These are phyloP conservation scores for Pheosia gnoma DNA, from an alignment of 2,888 invertebrate genomes.

Conservation along the genomic window DNA sequence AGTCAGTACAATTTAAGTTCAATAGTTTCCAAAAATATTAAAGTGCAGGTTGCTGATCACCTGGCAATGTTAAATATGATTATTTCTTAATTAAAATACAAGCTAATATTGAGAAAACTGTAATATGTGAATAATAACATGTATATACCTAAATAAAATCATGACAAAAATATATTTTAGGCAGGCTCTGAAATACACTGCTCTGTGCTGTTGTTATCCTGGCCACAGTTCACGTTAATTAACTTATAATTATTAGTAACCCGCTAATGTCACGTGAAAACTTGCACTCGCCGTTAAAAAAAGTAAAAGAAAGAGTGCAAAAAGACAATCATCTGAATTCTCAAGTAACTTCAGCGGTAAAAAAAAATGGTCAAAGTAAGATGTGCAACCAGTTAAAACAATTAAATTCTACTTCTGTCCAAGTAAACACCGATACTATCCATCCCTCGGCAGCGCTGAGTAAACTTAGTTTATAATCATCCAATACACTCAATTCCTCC, in stretches of 20 bases:
- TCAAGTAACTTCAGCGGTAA: constrained; percentile 72
- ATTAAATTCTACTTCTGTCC: constrained; percentile 61
- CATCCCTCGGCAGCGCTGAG: constrained; percentile 46
- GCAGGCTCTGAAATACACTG: constrained; percentile 82
- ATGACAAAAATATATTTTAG: constrained; percentile 85
- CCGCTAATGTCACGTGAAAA: constrained; percentile 74
- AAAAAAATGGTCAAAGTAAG: constrained; percentile 79
- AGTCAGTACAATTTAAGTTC: constrained; percentile 86
- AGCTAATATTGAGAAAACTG: constrained; percentile 85
- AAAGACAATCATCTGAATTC: constrained; percentile 63
- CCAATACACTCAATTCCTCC: constrained; percentile 66
- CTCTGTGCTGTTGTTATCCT: constrained; percentile 81
- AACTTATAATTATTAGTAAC: constrained; percentile 76
- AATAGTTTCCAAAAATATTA: constrained; percentile 86
- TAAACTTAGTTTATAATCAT: constrained; percentile 45
- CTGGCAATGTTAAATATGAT: constrained; percentile 85
- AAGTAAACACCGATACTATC: constrained; percentile 45
- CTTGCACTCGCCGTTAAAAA: constrained; percentile 58
- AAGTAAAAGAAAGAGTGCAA: constrained; percentile 60
- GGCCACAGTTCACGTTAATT: constrained; percentile 80
- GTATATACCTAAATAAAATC: constrained; percentile 85
- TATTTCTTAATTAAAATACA: constrained; percentile 86
- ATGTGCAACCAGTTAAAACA: constrained; percentile 76
- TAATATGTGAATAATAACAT: constrained; percentile 84
- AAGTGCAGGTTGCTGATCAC: constrained; percentile 85